Evolutionary conservation across 1,140 invertebrate species (phyloP).

Genomic region (Aradophagus sp.): DNA sequence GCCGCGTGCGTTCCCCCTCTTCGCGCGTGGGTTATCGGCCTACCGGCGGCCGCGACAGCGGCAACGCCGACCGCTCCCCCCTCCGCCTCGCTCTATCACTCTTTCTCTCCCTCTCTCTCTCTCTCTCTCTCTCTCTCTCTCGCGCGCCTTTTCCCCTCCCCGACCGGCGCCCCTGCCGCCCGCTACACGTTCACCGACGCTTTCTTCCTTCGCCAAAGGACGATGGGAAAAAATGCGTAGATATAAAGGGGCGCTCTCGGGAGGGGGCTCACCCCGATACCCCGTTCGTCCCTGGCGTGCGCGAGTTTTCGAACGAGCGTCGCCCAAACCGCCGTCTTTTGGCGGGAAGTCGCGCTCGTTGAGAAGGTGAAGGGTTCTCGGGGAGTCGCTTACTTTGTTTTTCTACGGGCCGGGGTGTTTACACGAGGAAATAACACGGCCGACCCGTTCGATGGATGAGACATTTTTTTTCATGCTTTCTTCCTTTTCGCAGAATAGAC

Average conservation of each 20-base stretch:
- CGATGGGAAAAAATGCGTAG: constrained; percentile 33
- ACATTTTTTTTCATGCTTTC: constrained; percentile 7
- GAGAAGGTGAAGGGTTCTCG: constrained; percentile 16
- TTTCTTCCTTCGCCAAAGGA: constrained; percentile 40
- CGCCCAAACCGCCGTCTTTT: constrained; percentile 15
- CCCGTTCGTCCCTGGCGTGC: constrained; percentile 11
- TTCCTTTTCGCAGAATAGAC: background rate
- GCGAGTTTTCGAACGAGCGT: constrained; percentile 17
- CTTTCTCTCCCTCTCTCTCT: too few relatives aligned
- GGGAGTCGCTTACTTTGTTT: constrained; percentile 8
- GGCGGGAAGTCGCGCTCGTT: constrained; percentile 25
- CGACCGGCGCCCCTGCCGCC: too few relatives aligned
- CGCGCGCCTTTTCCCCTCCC: background rate
- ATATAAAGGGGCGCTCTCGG: too few relatives aligned
- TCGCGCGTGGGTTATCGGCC: constrained; percentile 53
- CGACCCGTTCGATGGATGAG: constrained; percentile 9
- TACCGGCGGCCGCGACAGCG: constrained; percentile 33
- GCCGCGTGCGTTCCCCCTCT: constrained; percentile 46
- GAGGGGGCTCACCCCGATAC: constrained; percentile 12
- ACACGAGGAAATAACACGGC: constrained; percentile 14
- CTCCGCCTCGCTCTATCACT: background rate
- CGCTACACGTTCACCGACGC: constrained; percentile 32
- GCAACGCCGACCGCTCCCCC: constrained; percentile 1
- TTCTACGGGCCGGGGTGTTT: constrained; percentile 7
- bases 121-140: too few relatives aligned